Evolutionary conservation across 2,113 vertebrate species (phyloP).

Genomic region (Coturnix japonica): DNA sequence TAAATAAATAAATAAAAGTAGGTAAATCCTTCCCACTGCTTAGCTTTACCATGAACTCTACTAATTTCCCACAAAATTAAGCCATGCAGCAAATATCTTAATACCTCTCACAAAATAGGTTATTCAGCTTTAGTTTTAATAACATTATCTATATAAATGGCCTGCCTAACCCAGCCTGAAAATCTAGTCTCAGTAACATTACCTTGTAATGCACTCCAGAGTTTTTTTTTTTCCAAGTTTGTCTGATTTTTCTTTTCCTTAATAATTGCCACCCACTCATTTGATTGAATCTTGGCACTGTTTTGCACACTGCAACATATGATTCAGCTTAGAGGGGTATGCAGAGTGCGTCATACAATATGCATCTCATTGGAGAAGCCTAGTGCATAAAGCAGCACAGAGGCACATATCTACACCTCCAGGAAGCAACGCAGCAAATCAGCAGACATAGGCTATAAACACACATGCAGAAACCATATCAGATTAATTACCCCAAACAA

Average conservation of each 20-base stretch:
- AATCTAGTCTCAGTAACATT: neutral
- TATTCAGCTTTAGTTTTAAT: neutral
- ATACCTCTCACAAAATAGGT: neutral
- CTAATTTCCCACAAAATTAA: neutral
- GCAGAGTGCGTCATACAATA: neutral
- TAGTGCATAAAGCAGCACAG: neutral
- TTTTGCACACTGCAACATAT: neutral
- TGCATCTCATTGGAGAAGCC: neutral
- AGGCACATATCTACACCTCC: neutral
- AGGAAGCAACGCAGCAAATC: neutral
- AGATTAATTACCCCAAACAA: neutral
- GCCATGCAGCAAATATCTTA: neutral
- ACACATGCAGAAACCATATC: neutral
- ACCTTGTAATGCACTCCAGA: neutral
- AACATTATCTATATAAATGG: neutral
- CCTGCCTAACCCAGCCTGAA: neutral
- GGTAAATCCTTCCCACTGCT: neutral
- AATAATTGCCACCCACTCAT: neutral
- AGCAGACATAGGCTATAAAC: neutral
- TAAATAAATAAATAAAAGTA: neutral
- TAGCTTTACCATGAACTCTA: neutral
- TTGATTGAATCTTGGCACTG: neutral
- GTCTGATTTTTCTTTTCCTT: neutral
- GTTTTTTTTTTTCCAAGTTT: neutral
- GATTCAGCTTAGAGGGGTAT: neutral